Conservation (phyloP, 92 coral and sea anemone species). For the Pocillopora grandis region DNA sequence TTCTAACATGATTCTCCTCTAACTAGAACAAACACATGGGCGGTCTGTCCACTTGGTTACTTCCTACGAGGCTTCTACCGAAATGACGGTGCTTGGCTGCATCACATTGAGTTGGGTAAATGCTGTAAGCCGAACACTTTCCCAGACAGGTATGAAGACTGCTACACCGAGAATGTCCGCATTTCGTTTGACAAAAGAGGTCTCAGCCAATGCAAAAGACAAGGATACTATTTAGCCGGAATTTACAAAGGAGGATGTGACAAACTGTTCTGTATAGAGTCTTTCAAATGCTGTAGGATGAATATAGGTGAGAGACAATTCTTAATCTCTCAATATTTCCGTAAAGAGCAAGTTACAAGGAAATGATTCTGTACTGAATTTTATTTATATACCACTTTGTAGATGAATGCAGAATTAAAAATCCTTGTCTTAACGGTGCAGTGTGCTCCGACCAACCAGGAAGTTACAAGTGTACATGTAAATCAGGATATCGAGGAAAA, state of each 20-base stretch:
- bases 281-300: conserved; percentile 56
- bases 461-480: not conserved
- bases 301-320: no score
- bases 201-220: not conserved
- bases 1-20: not conserved
- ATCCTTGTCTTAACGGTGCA: not conserved
- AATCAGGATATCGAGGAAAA: not conserved
- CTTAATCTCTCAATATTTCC: no score
- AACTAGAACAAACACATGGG: conserved; percentile 35
- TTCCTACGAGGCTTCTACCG: conserved; percentile 59
- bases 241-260: conserved; percentile 62
- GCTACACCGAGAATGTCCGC: conserved; percentile 37
- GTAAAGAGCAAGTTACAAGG: not conserved
- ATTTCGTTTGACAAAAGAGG: conserved; percentile 15
- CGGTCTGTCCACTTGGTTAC: conserved; percentile 56
- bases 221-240: conserved; percentile 60
- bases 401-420: no score
- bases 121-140: conserved; percentile 68
- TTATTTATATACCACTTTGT: no score
- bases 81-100: conserved; percentile 28
- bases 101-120: conserved; percentile 59
- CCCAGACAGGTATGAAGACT: conserved; percentile 51
- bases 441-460: not conserved
- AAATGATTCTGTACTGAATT: not conserved
- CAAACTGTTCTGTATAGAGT: conserved; percentile 52